Percentiles rank a stretch among this genome's conserved stretches.
These are phyloP conservation scores for Ylistrum balloti DNA, from an alignment of 1,140 invertebrate genomes.

Conservation along the genomic window DNA sequence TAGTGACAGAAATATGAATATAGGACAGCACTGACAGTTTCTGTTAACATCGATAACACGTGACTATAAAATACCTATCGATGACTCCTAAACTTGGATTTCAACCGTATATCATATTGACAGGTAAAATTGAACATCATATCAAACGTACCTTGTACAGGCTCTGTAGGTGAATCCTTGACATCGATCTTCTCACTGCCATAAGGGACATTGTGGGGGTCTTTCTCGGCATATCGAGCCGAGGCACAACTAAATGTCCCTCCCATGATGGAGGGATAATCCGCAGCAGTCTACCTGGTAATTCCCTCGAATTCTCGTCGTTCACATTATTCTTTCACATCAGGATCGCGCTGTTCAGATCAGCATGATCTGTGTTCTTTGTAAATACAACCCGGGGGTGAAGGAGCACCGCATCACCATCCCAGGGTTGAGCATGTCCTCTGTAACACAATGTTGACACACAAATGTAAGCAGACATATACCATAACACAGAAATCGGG, in stretches of 20 bases:
- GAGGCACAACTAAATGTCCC: neutral
- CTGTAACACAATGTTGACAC: neutral
- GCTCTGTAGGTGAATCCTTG: neutral
- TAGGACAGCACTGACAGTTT: neutral
- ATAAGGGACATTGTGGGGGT: neutral
- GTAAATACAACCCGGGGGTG: neutral
- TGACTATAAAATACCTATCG: neutral
- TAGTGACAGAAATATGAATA: neutral
- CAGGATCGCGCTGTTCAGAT: neutral
- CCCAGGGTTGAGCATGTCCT: neutral
- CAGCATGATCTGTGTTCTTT: neutral
- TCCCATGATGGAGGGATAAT: neutral
- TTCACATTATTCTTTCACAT: neutral
- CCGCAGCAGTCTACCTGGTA: neutral
- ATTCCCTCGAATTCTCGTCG: neutral
- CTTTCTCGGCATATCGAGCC: neutral
- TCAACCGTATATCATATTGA: conserved; percentile 5
- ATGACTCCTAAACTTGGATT: neutral
- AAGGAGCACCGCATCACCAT: neutral
- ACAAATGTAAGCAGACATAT: neutral
- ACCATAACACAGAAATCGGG: neutral
- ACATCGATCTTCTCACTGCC: neutral
- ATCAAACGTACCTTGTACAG: conserved; percentile 15
- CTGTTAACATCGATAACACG: neutral
- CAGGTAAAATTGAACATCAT: conserved; percentile 8